Evolutionary conservation across 1,140 invertebrate genomes (phyloP).

Genomic region (Drosophila eugracilis): DNA sequence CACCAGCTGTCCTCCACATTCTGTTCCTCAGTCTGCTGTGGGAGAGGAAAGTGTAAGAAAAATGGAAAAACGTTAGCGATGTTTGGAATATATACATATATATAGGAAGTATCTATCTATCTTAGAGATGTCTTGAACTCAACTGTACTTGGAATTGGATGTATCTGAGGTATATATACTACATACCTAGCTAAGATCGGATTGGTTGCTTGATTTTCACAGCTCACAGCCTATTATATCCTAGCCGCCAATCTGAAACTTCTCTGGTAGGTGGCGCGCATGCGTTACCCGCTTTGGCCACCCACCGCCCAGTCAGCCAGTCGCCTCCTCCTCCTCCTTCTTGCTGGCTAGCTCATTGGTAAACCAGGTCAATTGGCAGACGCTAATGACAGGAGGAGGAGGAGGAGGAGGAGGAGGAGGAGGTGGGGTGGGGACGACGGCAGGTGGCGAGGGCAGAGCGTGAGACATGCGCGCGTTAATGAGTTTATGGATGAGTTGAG

Average conservation of each 20-base stretch:
- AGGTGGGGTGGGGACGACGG: conserved; percentile 4
- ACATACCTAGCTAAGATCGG: not conserved
- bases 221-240: conserved; percentile 1
- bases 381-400: conserved; percentile 35
- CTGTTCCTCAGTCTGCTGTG: conserved; percentile 58
- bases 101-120: not conserved
- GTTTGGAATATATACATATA: not conserved
- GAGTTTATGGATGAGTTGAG: conserved; percentile 70
- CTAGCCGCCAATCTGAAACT: conserved; percentile 5
- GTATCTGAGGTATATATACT: too few species aligned
- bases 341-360: conserved; percentile 8
- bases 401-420: not conserved
- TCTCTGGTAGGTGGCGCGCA: conserved; percentile 12
- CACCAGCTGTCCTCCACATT: conserved; percentile 86
- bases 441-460: conserved; percentile 37
- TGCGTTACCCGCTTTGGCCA: conserved; percentile 10
- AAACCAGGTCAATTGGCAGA: conserved; percentile 55
- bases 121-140: not conserved
- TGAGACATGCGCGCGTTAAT: conserved; percentile 70
- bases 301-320: not conserved
- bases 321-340: not conserved
- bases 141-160: not conserved
- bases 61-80: too few species aligned
- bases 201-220: not conserved
- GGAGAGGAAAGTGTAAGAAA: too few species aligned